A percentile compares a stretch with the other conserved stretches of the same genome.
Evolutionary conservation across 2,888 invertebrate species (phyloP).

Genomic region (Lasioglossum figueresi): DNA sequence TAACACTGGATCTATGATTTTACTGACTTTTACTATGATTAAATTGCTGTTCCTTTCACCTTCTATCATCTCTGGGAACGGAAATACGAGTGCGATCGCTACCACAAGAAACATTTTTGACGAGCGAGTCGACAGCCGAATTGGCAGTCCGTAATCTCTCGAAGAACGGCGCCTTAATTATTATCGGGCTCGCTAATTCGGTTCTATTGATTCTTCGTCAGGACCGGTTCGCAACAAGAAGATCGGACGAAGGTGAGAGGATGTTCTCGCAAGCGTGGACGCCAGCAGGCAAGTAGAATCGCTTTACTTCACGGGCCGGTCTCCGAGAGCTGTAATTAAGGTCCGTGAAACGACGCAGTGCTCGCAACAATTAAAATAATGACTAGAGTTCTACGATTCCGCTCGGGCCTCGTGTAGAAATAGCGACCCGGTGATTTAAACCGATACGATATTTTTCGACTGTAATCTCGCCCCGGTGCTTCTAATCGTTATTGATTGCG

Average conservation of each 20-base stretch:
- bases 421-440: slow-evolving; percentile 70
- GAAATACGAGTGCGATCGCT: neutral
- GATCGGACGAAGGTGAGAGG: slow-evolving; percentile 61
- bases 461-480: slow-evolving; percentile 53
- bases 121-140: slow-evolving; percentile 9
- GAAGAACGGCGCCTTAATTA: slow-evolving; percentile 50
- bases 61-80: neutral
- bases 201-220: slow-evolving; percentile 69
- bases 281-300: slow-evolving; percentile 70
- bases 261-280: slow-evolving; percentile 60
- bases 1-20: too few species aligned
- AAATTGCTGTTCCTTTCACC: neutral
- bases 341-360: slow-evolving; percentile 66
- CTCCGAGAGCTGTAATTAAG: slow-evolving; percentile 75
- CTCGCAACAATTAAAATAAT: slow-evolving; percentile 80
- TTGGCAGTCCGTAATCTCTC: slow-evolving; percentile 30
- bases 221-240: slow-evolving; percentile 35
- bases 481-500: slow-evolving; percentile 74
- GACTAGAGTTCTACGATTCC: slow-evolving; percentile 61
- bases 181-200: slow-evolving; percentile 57
- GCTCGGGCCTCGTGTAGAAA: slow-evolving; percentile 63
- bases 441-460: slow-evolving; percentile 62
- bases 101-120: neutral
- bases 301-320: slow-evolving; percentile 66
- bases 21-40: too few species aligned